A percentile compares a stretch with the other conserved stretches of the same genome.
Conservation (phyloP, 2,113 vertebrate genomes). For the Aleadryas rufinucha region DNA sequence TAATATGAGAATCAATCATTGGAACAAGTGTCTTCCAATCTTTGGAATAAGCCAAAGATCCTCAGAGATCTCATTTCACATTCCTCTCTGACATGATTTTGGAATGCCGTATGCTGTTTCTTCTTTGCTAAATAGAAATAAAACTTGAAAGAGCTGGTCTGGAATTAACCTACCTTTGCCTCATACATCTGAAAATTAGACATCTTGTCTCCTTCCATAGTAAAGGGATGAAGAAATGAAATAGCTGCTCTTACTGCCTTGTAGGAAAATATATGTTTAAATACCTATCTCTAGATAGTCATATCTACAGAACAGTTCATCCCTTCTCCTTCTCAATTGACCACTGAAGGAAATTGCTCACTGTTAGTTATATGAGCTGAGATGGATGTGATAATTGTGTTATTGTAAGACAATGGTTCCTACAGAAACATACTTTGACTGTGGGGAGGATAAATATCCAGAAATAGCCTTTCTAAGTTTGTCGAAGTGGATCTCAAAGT, state of each 20-base stretch:
- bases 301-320: background rate
- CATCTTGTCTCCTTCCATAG: background rate
- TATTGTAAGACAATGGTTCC: background rate
- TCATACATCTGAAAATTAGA: background rate
- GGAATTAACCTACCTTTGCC: background rate
- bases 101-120: background rate
- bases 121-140: background rate
- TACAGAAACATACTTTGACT: background rate
- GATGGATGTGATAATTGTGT: background rate
- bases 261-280: background rate
- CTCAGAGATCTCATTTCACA: background rate
- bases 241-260: background rate
- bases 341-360: background rate
- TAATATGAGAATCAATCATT: background rate
- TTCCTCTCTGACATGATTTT: background rate
- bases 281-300: background rate
- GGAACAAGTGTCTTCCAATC: background rate
- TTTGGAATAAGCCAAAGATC: background rate
- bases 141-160: background rate
- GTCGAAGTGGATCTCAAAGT: background rate
- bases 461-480: background rate
- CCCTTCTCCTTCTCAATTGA: background rate
- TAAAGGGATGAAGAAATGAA: background rate
- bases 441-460: background rate
- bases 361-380: background rate